phyloP scores from a whole-genome alignment of 2,113 vertebrate species.

The Dipodomys stephensi region DNA sequence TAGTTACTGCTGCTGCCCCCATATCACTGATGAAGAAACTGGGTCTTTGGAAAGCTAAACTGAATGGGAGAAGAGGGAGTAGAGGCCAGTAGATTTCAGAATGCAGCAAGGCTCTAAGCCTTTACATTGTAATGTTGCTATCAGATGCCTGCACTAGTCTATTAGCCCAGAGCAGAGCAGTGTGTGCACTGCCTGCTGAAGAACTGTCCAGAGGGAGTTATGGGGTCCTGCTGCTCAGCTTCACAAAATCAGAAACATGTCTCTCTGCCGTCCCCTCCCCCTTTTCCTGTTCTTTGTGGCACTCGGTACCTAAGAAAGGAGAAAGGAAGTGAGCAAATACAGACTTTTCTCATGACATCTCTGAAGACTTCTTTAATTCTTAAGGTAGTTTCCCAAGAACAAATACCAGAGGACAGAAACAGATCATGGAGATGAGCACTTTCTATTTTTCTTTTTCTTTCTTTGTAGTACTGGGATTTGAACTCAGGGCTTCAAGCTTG shows the following conservation, averaged over 20 bases:
- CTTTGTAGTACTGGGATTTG: no score
- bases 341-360: not conserved
- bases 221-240: not conserved
- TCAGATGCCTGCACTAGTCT: not conserved
- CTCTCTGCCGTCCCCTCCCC: not conserved
- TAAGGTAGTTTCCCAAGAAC: slow-evolving; percentile 30
- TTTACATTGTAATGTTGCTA: not conserved
- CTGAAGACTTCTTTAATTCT: not conserved
- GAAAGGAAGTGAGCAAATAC: not conserved
- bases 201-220: not conserved
- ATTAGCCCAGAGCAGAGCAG: no score
- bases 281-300: not conserved
- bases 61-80: not conserved
- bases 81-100: not conserved
- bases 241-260: not conserved
- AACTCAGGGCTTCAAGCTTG: no score
- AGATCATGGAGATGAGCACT: not conserved
- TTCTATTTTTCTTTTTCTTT: no score
- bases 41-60: not conserved
- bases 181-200: no score
- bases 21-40: not conserved
- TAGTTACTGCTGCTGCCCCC: not conserved
- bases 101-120: not conserved
- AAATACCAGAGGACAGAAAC: not conserved
- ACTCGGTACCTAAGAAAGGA: not conserved